Evolutionary conservation across 2,888 invertebrate genomes (phyloP).

Genomic region (Eupithecia exiguata): DNA sequence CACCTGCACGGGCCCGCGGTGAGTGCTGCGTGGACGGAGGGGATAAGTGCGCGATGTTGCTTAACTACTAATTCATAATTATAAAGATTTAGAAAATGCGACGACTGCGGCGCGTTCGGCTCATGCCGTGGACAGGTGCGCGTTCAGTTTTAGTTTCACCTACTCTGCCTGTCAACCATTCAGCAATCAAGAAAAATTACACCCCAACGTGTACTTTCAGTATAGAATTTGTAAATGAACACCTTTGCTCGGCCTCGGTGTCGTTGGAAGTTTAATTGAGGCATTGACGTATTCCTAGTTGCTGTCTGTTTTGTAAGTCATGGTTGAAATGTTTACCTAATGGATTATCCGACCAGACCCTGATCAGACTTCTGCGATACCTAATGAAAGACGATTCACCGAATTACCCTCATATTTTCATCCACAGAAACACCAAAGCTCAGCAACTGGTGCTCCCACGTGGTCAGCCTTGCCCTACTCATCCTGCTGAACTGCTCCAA

Average conservation of each 20-base stretch:
- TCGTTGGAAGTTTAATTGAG: not conserved
- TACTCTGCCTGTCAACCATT: not conserved
- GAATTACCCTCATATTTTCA: constrained; percentile 16
- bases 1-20: too few species aligned
- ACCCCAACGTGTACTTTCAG: not conserved
- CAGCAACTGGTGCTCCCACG: constrained; percentile 92
- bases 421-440: constrained; percentile 86
- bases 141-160: not conserved
- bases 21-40: too few species aligned
- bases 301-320: not conserved
- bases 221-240: not conserved
- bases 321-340: not conserved
- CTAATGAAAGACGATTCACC: not conserved
- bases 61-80: too few species aligned
- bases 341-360: not conserved
- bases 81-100: too few species aligned
- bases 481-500: constrained; percentile 93
- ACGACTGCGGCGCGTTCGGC: too few species aligned
- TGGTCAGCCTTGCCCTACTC: constrained; percentile 88
- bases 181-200: not conserved
- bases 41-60: too few species aligned
- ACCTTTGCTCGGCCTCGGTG: not conserved
- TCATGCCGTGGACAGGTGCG: too few species aligned
- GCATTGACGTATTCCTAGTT: too few species aligned
- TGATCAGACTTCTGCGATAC: not conserved